Conservation (phyloP, 2,888 invertebrate species). For the Chaetogeoica ovagalla region DNA sequence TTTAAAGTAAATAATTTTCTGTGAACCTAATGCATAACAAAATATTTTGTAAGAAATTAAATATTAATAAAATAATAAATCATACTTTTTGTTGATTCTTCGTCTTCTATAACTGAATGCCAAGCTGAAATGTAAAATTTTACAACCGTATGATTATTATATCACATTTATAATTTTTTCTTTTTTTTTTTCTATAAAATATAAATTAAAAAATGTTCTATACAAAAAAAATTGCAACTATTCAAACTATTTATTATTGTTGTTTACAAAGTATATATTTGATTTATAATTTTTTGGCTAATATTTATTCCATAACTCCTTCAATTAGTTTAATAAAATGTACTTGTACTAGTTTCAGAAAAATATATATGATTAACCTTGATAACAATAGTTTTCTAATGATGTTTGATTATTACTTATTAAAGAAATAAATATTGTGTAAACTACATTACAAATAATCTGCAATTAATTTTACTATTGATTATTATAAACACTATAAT, state of each 20-base stretch:
- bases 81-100: slow-evolving; percentile 44
- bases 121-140: slow-evolving; percentile 35
- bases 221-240: background rate
- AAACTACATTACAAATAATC: background rate
- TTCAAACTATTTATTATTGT: no score
- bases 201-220: background rate
- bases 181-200: background rate
- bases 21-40: slow-evolving; percentile 28
- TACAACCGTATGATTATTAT: no score
- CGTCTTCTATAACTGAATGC: slow-evolving; percentile 48
- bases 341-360: background rate
- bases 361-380: background rate
- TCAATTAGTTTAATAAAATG: slow-evolving; percentile 3
- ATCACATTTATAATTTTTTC: no score
- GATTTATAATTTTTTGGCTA: background rate
- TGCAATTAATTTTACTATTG: background rate
- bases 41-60: background rate
- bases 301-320: background rate
- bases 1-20: slow-evolving; percentile 48
- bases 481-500: no score
- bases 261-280: background rate
- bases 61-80: background rate
- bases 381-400: background rate
- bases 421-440: background rate
- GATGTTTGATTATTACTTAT: background rate